phyloP scores from a whole-genome alignment of 2,113 vertebrate genomes.

The Nesogale talazaci region DNA sequence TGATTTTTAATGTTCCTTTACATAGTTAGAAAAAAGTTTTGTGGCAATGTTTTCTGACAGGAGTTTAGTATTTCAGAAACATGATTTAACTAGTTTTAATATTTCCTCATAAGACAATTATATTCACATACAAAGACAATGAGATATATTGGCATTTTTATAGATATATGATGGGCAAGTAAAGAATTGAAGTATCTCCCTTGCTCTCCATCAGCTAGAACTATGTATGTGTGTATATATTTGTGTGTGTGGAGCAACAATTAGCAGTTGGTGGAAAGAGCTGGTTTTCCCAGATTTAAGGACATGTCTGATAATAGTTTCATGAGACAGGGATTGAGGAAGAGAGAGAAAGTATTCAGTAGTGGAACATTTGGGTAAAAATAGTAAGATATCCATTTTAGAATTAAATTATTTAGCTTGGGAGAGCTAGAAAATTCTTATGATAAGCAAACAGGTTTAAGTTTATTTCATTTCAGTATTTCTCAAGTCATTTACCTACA shows the following conservation, averaged over 20 bases:
- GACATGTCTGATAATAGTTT: not conserved
- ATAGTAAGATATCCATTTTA: not conserved
- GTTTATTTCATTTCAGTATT: not conserved
- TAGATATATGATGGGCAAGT: not conserved
- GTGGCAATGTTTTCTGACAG: not conserved
- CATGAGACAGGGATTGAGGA: no score
- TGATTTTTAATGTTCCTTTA: not conserved
- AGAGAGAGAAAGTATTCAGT: not conserved
- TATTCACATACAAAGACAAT: not conserved
- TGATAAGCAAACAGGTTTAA: not conserved
- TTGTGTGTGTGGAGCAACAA: not conserved
- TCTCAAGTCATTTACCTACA: not conserved
- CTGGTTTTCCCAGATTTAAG: not conserved
- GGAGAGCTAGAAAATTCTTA: not conserved
- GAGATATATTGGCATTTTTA: not conserved
- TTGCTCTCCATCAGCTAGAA: not conserved
- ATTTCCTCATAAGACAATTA: not conserved
- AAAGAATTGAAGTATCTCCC: not conserved
- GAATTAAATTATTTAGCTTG: no score
- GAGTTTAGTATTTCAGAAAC: constrained; percentile 10
- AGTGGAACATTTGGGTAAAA: not conserved
- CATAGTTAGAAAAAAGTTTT: not conserved
- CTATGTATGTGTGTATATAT: not conserved
- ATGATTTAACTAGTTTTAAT: not conserved
- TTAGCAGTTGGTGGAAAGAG: not conserved